Evolutionary conservation across 2,888 invertebrate genomes (phyloP).

Genomic region (Penaeus monodon): DNA sequence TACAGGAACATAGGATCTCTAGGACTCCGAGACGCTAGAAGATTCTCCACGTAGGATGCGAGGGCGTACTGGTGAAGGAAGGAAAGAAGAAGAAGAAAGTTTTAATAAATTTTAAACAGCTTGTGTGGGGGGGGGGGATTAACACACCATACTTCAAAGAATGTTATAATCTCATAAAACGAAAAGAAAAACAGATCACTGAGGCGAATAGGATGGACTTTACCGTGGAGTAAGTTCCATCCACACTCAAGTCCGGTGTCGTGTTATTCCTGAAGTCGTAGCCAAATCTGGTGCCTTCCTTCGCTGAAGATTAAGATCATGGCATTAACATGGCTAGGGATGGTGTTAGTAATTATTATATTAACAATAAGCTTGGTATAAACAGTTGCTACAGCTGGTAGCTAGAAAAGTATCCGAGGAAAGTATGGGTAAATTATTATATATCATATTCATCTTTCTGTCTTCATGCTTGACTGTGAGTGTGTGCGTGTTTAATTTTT

Average conservation of each 20-base stretch:
- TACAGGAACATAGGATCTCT: slow-evolving; percentile 84
- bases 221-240: slow-evolving; percentile 61
- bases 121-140: no score
- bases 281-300: slow-evolving; percentile 9
- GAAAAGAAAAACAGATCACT: neutral
- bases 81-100: neutral
- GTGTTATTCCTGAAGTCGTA: slow-evolving; percentile 64
- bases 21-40: slow-evolving; percentile 76
- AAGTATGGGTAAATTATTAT: no score
- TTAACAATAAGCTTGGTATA: no score
- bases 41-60: slow-evolving; percentile 80
- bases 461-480: no score
- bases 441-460: no score
- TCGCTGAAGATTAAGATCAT: neutral
- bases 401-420: no score
- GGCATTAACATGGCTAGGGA: no score
- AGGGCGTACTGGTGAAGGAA: slow-evolving; percentile 74
- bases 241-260: slow-evolving; percentile 22
- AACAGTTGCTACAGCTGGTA: no score
- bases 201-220: slow-evolving; percentile 1
- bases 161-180: neutral
- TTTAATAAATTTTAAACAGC: neutral
- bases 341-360: no score
- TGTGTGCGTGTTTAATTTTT: no score
- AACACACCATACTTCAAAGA: no score